Percentiles rank a stretch among this genome's conserved stretches.
Evolutionary conservation across 2,113 vertebrate species (phyloP).

Genomic region (Amphiprion ocellaris): DNA sequence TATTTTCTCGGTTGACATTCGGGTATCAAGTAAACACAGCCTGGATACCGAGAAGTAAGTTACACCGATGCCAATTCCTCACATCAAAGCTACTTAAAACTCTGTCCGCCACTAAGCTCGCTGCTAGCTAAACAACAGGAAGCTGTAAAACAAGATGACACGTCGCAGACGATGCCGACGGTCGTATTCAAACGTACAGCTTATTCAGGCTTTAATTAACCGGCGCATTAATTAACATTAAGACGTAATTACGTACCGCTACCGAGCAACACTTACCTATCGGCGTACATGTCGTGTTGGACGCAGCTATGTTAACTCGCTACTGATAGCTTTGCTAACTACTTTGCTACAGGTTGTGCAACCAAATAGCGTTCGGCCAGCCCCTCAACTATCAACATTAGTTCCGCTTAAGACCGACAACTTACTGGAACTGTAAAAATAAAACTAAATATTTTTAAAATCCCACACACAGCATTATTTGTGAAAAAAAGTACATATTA

Average conservation of each 20-base stretch:
- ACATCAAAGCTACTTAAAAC: constrained; percentile 65
- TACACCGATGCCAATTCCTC: constrained; percentile 12
- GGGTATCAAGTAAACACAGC: neutral
- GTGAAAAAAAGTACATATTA: too few relatives aligned
- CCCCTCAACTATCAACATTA: neutral
- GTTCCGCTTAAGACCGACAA: constrained; percentile 41
- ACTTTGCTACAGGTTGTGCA: constrained; percentile 63
- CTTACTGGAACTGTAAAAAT: too few relatives aligned
- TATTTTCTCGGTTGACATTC: neutral
- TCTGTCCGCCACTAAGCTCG: constrained; percentile 62
- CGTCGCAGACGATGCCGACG: neutral
- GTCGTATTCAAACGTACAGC: neutral
- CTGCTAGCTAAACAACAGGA: constrained; percentile 67
- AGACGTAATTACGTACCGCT: neutral
- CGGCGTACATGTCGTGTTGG: constrained; percentile 36
- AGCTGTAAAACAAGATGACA: constrained; percentile 54
- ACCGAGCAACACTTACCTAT: neutral
- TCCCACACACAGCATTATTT: too few relatives aligned
- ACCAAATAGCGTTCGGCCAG: constrained; percentile 5
- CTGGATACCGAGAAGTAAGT: neutral
- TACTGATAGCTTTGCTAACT: constrained; percentile 55
- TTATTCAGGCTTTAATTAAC: rapidly evolving
- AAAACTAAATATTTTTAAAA: too few relatives aligned
- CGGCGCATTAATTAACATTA: neutral
- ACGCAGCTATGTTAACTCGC: constrained; percentile 21